Conservation (phyloP, 1,140 invertebrate species). For the Pseudachorutes palmiensis region DNA sequence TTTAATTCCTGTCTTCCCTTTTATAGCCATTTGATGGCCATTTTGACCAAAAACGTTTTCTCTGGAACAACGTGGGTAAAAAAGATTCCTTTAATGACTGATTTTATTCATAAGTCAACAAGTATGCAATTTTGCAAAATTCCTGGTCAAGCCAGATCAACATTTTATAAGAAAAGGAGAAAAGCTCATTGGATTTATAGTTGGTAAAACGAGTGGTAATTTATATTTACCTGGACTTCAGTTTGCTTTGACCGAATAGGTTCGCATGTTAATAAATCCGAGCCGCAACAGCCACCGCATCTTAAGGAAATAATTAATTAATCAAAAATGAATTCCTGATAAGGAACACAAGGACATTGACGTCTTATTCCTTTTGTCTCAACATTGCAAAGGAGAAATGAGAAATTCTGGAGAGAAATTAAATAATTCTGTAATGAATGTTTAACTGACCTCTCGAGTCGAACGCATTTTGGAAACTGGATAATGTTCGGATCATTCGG, state of each 20-base stretch:
- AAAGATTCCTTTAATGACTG: no score
- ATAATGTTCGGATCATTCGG: constrained; percentile 1
- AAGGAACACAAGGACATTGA: no score
- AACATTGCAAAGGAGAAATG: no score
- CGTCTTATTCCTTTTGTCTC: no score
- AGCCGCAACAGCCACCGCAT: constrained; percentile 27
- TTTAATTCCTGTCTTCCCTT: no score
- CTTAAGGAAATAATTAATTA: constrained; percentile 12
- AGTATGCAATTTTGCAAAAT: no score
- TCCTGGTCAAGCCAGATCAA: neutral
- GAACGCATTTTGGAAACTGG: constrained; percentile 17
- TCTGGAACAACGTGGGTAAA: no score
- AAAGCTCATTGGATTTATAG: neutral
- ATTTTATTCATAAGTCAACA: no score
- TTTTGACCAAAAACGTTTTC: no score
- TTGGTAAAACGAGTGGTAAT: neutral
- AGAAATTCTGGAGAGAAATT: no score
- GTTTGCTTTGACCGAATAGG: constrained; percentile 1
- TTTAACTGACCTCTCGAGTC: constrained; percentile 16
- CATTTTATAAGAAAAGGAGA: neutral
- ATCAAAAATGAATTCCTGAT: no score
- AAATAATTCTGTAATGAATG: neutral
- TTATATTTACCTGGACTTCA: constrained; percentile 19
- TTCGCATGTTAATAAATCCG: constrained; percentile 22
- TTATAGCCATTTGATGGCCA: no score